These are phyloP conservation scores for Amphilophus citrinellus DNA, from an alignment of 2,113 vertebrate genomes.

Conservation along the genomic window DNA sequence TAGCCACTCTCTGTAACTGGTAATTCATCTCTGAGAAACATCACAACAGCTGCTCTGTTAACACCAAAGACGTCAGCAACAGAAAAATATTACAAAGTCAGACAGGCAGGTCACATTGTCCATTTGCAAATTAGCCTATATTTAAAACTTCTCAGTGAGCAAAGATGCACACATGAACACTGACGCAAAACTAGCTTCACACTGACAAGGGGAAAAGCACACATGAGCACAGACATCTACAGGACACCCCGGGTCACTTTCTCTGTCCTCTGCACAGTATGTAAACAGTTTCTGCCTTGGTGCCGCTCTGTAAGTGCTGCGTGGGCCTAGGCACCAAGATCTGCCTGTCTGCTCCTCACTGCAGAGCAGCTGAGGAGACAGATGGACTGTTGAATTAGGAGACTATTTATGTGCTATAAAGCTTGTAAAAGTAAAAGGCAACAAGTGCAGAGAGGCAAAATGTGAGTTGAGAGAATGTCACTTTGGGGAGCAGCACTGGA, in stretches of 20 bases:
- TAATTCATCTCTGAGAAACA: neutral
- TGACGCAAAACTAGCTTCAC: neutral
- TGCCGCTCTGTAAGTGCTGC: conserved; percentile 24
- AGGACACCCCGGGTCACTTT: neutral
- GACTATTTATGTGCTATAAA: conserved; percentile 38
- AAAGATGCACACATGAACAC: conserved; percentile 8
- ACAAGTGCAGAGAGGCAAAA: neutral
- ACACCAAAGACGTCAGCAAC: neutral
- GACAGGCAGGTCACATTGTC: neutral
- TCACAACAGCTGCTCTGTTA: neutral
- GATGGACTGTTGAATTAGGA: conserved; percentile 52
- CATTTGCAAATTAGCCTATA: neutral
- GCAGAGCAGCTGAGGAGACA: conserved; percentile 54
- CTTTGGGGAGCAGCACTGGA: neutral
- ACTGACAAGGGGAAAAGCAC: neutral
- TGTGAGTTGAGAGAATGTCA: neutral
- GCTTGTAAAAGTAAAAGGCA: conserved; percentile 6
- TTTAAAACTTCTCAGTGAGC: neutral
- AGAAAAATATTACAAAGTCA: neutral
- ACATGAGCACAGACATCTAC: neutral
- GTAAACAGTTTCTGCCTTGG: neutral
- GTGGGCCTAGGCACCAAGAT: conserved; percentile 29
- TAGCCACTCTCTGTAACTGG: neutral
- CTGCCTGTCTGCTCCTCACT: neutral
- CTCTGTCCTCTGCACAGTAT: neutral